These are phyloP conservation scores for Sanderia malayensis DNA, from an alignment of 30 jellyfish, hydroid and myxozoan species.

Conservation along the genomic window DNA sequence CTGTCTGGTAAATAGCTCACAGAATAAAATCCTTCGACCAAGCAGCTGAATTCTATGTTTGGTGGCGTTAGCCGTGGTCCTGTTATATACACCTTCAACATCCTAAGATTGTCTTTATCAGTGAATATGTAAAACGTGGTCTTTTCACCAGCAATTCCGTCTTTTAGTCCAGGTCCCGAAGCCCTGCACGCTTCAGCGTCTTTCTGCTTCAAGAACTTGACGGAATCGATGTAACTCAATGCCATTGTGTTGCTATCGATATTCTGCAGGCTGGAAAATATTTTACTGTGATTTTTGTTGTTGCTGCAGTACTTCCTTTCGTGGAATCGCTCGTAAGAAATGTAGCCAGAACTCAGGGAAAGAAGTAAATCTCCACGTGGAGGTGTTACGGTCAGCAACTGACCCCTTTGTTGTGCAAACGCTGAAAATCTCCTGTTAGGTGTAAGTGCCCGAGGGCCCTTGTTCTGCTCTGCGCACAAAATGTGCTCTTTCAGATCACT, in stretches of 20 bases:
- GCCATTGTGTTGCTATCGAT: slow-evolving; percentile 43
- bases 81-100: slow-evolving; percentile 26
- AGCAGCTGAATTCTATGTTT: slow-evolving; percentile 14
- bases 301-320: slow-evolving; percentile 1
- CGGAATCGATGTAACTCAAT: slow-evolving; percentile 31
- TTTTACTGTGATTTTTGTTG: slow-evolving; percentile 20
- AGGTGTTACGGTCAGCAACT: neutral
- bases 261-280: slow-evolving; percentile 48
- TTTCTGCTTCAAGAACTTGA: slow-evolving; percentile 37
- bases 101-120: slow-evolving; percentile 43
- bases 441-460: slow-evolving; percentile 4
- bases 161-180: slow-evolving; percentile 55
- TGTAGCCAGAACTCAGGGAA: slow-evolving; percentile 39
- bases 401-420: neutral
- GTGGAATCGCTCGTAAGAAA: slow-evolving; percentile 5
- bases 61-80: slow-evolving; percentile 67
- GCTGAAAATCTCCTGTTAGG: neutral
- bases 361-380: slow-evolving; percentile 15
- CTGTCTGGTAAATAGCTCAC: slow-evolving; percentile 76
- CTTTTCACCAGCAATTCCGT: slow-evolving; percentile 49
- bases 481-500: slow-evolving; percentile 44
- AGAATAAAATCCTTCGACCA: slow-evolving; percentile 50
- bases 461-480: slow-evolving; percentile 42
- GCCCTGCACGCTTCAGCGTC: slow-evolving; percentile 56
- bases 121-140: slow-evolving; percentile 46